Base-by-base conservation (phyloP, 2,888 invertebrate genomes). In the Cosmia pyralina region DNA sequence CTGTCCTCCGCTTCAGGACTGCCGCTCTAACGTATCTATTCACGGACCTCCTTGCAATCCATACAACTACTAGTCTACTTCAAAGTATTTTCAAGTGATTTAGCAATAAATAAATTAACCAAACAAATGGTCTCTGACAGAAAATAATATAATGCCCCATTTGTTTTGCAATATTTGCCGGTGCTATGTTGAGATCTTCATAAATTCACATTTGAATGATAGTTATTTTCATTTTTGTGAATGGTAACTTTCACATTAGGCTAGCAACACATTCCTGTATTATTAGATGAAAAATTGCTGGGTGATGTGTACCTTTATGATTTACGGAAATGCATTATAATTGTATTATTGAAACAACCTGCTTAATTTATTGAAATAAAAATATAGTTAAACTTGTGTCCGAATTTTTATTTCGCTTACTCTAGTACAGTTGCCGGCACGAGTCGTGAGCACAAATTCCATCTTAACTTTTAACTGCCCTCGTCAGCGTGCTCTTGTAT, bases 341-440 rank as follows among this genome's bases (percentile, higher is more conserved):
- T 89, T 91, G 90, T 92, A 90, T 90, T 90, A 89, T 86, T 88
- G 83, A 90, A 90, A 91, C 87, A 90, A 92, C 88, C 92, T 90
- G 94, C 94, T 94, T 94, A 94, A 94, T 94, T 94, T 94, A 94
- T 94, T 93, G 90, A 93, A 94, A 91, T 93, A 93, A 93, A 93
- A 91, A 90, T 92, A 92, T 92, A 92, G 89, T 88, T 90, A 90
- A 89, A 91, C 85, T 87, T 89, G 86, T 63, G 17, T 70, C n/a
- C 62, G 74, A 53, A 73, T 74, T 84, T 84, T 84, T 72, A 72
- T 84, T 81, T 13, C 34, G 55, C 41, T 58, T 62, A 62, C 22
- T 3, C 59, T 62, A 19, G n/a, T n/a, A n/a, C n/a, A n/a, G n/a
- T n/a, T n/a, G n/a, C n/a, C n/a, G n/a, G n/a, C n/a, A n/a, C n/a